Evolutionary conservation across 2,888 invertebrate species (phyloP).

Genomic region (Eupithecia exiguata): DNA sequence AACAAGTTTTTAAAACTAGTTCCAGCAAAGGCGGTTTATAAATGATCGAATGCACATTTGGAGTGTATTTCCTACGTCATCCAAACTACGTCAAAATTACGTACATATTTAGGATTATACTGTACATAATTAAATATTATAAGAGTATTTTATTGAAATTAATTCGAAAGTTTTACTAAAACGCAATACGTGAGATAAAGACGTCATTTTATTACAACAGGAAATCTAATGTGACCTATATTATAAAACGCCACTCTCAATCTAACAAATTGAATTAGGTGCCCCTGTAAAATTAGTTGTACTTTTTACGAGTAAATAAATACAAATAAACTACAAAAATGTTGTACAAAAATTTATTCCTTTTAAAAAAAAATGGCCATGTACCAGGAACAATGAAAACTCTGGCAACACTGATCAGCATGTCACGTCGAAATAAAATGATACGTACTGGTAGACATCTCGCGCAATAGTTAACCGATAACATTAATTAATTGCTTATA

Average conservation of each 20-base stretch:
- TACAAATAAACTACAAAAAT: too few relatives aligned
- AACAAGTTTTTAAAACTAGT: background rate
- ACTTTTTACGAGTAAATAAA: too few relatives aligned
- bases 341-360: too few relatives aligned
- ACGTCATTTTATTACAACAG: background rate
- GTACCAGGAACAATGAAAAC: background rate
- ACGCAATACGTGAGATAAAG: background rate
- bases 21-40: background rate
- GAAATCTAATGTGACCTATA: background rate
- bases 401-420: background rate
- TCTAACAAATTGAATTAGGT: background rate
- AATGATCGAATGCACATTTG: background rate
- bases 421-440: slow-evolving; percentile 4
- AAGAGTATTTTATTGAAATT: background rate
- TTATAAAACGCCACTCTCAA: background rate
- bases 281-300: too few relatives aligned
- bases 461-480: background rate
- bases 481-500: background rate
- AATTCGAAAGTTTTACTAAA: background rate
- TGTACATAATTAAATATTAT: background rate
- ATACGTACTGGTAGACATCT: background rate
- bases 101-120: background rate
- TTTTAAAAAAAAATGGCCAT: background rate
- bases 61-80: background rate
- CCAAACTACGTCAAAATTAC: background rate